Evolutionary conservation across 2,797 vertebrate genomes (phyloP), one percentile per base, ranked within the genome.

Genomic region (Tolypeutes matacus): DNA sequence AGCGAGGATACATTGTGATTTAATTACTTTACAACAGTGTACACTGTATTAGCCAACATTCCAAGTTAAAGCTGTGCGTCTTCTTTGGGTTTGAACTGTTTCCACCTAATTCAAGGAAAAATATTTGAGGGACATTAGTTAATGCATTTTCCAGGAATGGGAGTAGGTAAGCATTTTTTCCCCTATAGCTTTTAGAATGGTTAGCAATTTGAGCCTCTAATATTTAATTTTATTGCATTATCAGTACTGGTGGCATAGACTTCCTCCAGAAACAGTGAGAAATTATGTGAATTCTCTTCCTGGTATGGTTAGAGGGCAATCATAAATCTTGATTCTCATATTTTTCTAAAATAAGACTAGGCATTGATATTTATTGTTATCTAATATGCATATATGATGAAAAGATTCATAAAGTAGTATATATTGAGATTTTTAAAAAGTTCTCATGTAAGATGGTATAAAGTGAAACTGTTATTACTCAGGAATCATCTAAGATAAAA

Each of bases 71-170:
- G 83, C 80, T 83, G 10, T 94, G 80, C 95, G 60, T 91, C 95
- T 92, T 95, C 94, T 96, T 53, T 87, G 78, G 82, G 85, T 90
- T 95, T 96, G 96, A 96, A 94, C 85, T 94, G 21, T 96, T 92
- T 86, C 92, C 62, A 89, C 36, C 88, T 86, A 94, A 94, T 95
- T 77, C 88, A 84, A 76, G 95, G 91, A 86, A 97, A 96, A 97
- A 96, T 96, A 96, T 92, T 94, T 97, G 94, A 96, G 93, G 82
- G 91, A 93, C 65, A 95, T 92, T 96, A 92, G 95, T 97, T 97
- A 96, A 97, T 97, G 91, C 84, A 81, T 97, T 97, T 97, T 97
- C 97, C 96, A 97, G 96, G 89, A 97, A 96, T 95, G 78, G 82
- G 83, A 96, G 92, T 95, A n/a, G 46, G 27, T 76, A 91, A 93